A percentile compares a stretch with the other conserved stretches of the same genome.
phyloP scores from a whole-genome alignment of 92 coral and sea anemone genomes.

The Porites evermanni region DNA sequence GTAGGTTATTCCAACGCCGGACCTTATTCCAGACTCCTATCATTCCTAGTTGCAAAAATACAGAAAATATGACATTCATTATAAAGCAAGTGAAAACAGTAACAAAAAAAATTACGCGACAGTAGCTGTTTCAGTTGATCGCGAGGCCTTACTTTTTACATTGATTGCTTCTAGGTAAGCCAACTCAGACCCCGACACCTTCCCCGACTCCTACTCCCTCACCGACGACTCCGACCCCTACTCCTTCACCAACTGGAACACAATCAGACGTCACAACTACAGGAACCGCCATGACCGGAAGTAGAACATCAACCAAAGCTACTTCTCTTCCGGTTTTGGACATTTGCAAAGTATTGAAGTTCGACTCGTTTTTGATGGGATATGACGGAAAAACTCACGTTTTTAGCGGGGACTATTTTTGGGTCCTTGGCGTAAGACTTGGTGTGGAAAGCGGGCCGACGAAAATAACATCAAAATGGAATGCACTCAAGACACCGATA shows the following conservation, averaged over 20 bases:
- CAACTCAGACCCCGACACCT: neutral
- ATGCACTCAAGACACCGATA: slow-evolving; percentile 69
- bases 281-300: neutral
- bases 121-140: too few relatives aligned
- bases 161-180: slow-evolving; percentile 4
- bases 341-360: slow-evolving; percentile 28
- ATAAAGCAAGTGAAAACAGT: too few relatives aligned
- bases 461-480: slow-evolving; percentile 71
- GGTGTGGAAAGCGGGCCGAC: slow-evolving; percentile 69
- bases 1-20: too few relatives aligned
- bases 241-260: neutral
- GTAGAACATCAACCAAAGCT: neutral
- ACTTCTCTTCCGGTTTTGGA: slow-evolving; percentile 16
- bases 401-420: slow-evolving; percentile 40
- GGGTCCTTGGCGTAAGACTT: slow-evolving; percentile 28
- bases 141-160: neutral
- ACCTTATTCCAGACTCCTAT: too few relatives aligned
- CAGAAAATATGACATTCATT: too few relatives aligned
- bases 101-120: too few relatives aligned
- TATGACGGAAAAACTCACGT: slow-evolving; percentile 38
- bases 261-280: neutral
- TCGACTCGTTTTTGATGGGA: slow-evolving; percentile 38
- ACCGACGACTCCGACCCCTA: neutral
- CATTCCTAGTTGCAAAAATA: too few relatives aligned
- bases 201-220: neutral